phyloP scores from a whole-genome alignment of 2,888 invertebrate species.

The Drosophila ustulata region DNA sequence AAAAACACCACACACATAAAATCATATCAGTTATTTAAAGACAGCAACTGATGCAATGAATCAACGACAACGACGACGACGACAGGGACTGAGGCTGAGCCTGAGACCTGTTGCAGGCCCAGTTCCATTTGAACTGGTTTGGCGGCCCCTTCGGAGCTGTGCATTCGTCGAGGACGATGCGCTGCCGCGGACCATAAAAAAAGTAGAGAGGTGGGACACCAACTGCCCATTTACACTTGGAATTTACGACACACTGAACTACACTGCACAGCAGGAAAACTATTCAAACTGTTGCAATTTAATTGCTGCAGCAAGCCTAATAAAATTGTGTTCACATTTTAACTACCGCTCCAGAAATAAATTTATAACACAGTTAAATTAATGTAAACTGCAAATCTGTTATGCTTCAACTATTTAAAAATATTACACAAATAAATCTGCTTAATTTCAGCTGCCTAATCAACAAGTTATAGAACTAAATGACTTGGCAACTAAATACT shows the following conservation, averaged over 20 bases:
- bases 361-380: background rate
- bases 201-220: conserved; percentile 17
- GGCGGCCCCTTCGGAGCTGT: conserved; percentile 12
- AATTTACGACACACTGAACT: conserved; percentile 20
- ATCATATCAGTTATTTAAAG: conserved; percentile 11
- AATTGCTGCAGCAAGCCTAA: background rate
- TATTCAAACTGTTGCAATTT: background rate
- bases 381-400: background rate
- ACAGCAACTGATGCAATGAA: conserved; percentile 19
- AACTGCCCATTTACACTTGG: conserved; percentile 35
- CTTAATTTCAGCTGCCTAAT: background rate
- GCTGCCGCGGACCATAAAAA: conserved; percentile 23
- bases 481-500: background rate
- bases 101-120: conserved; percentile 12
- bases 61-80: conserved; percentile 7
- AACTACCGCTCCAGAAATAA: background rate
- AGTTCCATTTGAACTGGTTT: conserved; percentile 23
- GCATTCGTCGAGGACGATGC: conserved; percentile 41
- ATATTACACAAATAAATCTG: background rate
- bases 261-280: conserved; percentile 39
- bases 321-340: no score
- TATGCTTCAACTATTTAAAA: background rate
- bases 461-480: no score
- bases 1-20: background rate
- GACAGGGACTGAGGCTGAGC: background rate